Evolutionary conservation across 2,113 vertebrate genomes (phyloP), one percentile per base, ranked within the genome.

Genomic region (Prinia subflava): DNA sequence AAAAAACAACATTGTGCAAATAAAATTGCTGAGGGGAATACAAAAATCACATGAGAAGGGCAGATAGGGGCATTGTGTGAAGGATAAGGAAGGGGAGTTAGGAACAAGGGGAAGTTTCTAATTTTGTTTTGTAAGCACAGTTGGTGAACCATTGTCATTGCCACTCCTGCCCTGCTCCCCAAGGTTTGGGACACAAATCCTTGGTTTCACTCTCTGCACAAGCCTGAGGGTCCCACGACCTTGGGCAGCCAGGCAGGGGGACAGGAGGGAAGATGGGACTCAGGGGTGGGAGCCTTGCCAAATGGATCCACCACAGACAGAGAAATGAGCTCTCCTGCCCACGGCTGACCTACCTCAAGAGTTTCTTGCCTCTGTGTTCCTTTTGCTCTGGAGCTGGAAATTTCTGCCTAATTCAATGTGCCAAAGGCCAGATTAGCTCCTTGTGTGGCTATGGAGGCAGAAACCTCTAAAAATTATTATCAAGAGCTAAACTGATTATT

Each of bases 31-130:
- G 82, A 90, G 57, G 21, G 39, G 94, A 97, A 92, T 39, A 39
- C 42, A 89, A 44, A 88, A 87, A 69, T 89, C 42, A 89, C 87
- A 93, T 35, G 79, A 69, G 86, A 68, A 94, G 71, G 79, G 86
- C 83, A 92, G 94, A 92, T 44, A 90, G 76, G 76, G 76, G 76
- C 80, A 78, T 42, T 89, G 79, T 90, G 86, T 60, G 67, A 90
- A 75, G 56, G 80, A 87, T 60, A 89, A 90, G 69, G 83, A 90
- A 81, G 64, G 35, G 37, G 47, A 62, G 47, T 50, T 49, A 15
- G 83, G 71, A 91, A 68, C 42, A 63, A 88, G 49, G 47, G 60
- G 79, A 59, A 25, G 74, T 16, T 65, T 55, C 76, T 83, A 4
- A 15, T 57, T 92, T 64, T 91, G 53, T 62, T 79, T 78, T 6